phyloP scores from a whole-genome alignment of 2,888 invertebrate species.

The Pachymerium ferrugineum region DNA sequence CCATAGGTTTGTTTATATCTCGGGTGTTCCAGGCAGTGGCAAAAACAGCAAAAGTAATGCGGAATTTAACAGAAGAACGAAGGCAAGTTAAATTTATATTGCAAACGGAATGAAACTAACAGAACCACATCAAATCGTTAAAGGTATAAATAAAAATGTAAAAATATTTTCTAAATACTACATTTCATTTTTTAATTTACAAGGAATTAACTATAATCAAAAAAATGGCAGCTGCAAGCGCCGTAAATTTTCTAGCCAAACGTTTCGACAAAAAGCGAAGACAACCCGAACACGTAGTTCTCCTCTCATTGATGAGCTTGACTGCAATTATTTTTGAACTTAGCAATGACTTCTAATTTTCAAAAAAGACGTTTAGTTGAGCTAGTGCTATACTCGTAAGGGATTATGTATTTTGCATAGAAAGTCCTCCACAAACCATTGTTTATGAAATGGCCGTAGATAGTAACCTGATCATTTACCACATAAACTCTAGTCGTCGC shows the following conservation, averaged over 20 bases:
- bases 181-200: conserved; percentile 23
- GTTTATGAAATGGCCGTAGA: neutral
- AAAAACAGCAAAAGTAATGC: conserved; percentile 94
- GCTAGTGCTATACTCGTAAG: neutral
- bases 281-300: conserved; percentile 59
- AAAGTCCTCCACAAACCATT: neutral
- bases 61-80: conserved; percentile 59
- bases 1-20: conserved; percentile 80
- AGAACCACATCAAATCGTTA: conserved; percentile 69
- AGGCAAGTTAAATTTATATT: conserved; percentile 55
- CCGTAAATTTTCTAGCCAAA: conserved; percentile 67
- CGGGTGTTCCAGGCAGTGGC: conserved; percentile 94
- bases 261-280: conserved; percentile 66
- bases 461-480: neutral
- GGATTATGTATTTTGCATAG: neutral
- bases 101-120: conserved; percentile 86
- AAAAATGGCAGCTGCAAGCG: conserved; percentile 76
- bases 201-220: conserved; percentile 57
- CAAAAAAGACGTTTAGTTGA: neutral
- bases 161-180: neutral
- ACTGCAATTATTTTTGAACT: conserved; percentile 50
- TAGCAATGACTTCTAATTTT: neutral
- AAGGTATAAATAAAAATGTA: conserved; percentile 43
- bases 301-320: conserved; percentile 82
- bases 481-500: neutral